Conservation (phyloP, 2,113 vertebrate species). For the Paradoxurus hermaphroditus region DNA sequence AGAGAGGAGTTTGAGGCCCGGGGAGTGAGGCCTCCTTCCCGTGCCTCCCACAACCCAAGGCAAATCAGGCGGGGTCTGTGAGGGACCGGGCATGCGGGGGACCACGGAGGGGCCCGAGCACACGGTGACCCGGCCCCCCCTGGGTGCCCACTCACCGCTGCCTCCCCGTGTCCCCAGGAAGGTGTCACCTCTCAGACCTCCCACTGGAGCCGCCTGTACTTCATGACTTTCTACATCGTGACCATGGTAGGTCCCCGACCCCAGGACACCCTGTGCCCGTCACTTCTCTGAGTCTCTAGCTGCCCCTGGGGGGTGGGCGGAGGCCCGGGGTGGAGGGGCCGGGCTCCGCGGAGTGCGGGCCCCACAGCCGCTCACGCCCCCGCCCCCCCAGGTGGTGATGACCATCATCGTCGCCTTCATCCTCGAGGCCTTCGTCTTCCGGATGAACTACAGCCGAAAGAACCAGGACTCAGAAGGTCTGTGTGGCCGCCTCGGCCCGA, state of each 20-base stretch:
- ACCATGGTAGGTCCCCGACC: conserved; percentile 90
- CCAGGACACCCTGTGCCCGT: accelerated
- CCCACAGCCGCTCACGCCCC: accelerated
- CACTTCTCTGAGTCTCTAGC: not conserved
- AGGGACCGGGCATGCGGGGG: accelerated
- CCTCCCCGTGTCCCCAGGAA: conserved; percentile 84
- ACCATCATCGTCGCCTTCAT: conserved; percentile 99
- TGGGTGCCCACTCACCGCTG: accelerated
- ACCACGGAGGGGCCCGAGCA: accelerated
- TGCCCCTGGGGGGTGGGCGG: not conserved
- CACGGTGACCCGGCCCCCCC: not conserved
- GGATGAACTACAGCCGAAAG: conserved; percentile 98
- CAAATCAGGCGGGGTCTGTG: accelerated
- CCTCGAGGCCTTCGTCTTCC: conserved; percentile 97
- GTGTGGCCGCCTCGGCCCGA: not conserved
- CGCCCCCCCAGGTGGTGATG: conserved; percentile 92
- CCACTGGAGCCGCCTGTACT: conserved; percentile 98
- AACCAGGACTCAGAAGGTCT: conserved; percentile 91
- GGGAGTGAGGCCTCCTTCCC: not conserved
- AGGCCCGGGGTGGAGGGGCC: accelerated
- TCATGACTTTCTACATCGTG: conserved; percentile 99
- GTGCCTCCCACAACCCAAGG: not conserved
- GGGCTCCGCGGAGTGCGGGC: not conserved
- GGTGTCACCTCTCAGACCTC: conserved; percentile 96
- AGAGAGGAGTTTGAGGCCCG: not conserved